Evolutionary conservation across 2,888 invertebrate species (phyloP), one percentile per base, ranked within the genome.

Genomic region (Sphaerophoria taeniata): DNA sequence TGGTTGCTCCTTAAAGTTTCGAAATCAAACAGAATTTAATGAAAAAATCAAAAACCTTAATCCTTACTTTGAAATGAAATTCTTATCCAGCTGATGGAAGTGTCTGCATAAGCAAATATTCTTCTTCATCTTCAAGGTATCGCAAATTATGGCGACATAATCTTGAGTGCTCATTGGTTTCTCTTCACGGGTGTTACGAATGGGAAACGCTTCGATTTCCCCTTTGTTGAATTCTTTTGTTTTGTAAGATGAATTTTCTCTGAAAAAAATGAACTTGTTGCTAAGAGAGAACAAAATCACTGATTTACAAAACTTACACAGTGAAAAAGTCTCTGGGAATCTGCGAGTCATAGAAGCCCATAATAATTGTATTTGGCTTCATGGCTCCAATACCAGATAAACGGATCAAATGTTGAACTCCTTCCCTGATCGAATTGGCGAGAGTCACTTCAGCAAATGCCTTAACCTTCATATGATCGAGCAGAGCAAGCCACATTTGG

Each of bases 321-420:
- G 94, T 93, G 85, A 98, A 96, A 92, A 97, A 97, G 90, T 98
- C 97, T 49, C 93, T 93, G 0, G 96, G 96, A 0, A 93, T 89
- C 36, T 95, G 94, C 33, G 94, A 94, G 90, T 99, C 99, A 87
- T 97, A 95, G 93, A 98, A 99, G 16, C 99, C 99, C 58, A 99
- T 93, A 45, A 99, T 94, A 78, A 99, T 97, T 0, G 99, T 99
- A 90, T 99, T 99, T 0, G 99, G 99, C 91, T 99, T 99, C 99
- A 99, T 99, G 12, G 99, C 99, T 0, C 99, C 99, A 90, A 99
- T 95, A 3, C 99, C 99, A 0, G 98, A 96, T 80, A 99, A 93
- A 39, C 98, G 94, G 63, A 97, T 95, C 87, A 99, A 93, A 92
- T 99, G 99, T 80, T 97, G 97, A 55, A 99, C 94, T 3, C 99